Evolutionary conservation across 2,888 invertebrate genomes (phyloP).

Genomic region (Cheilosia grossa): DNA sequence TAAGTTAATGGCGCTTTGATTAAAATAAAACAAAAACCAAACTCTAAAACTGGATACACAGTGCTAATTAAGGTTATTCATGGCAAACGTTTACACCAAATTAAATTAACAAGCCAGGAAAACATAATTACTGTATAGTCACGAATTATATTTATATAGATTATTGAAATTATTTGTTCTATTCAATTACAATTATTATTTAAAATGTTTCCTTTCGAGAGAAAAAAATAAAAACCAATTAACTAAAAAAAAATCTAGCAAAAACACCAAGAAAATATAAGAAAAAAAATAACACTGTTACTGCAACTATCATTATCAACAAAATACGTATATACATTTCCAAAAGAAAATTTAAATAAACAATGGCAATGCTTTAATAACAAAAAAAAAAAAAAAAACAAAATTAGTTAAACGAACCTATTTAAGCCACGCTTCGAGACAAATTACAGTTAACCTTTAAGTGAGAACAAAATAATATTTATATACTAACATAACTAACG

Average conservation of each 20-base stretch:
- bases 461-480: slow-evolving; percentile 29
- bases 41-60: slow-evolving; percentile 57
- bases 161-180: slow-evolving; percentile 19
- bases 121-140: slow-evolving; percentile 64
- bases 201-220: slow-evolving; percentile 15
- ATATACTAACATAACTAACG: slow-evolving; percentile 75
- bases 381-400: slow-evolving; percentile 31
- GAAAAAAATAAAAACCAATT: slow-evolving; percentile 24
- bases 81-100: slow-evolving; percentile 37
- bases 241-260: slow-evolving; percentile 50
- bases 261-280: slow-evolving; percentile 50
- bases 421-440: slow-evolving; percentile 65
- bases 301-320: slow-evolving; percentile 60
- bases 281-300: slow-evolving; percentile 52
- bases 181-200: background rate
- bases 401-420: slow-evolving; percentile 24
- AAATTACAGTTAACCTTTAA: slow-evolving; percentile 56
- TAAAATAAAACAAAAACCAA: slow-evolving; percentile 60
- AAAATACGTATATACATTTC: slow-evolving; percentile 67
- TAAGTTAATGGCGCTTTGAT: slow-evolving; percentile 63
- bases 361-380: slow-evolving; percentile 77
- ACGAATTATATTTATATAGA: slow-evolving; percentile 61
- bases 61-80: slow-evolving; percentile 58
- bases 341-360: slow-evolving; percentile 38
- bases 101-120: slow-evolving; percentile 16